Evolutionary conservation across 2,888 invertebrate genomes (phyloP).

Genomic region (Girardia tigrina): DNA sequence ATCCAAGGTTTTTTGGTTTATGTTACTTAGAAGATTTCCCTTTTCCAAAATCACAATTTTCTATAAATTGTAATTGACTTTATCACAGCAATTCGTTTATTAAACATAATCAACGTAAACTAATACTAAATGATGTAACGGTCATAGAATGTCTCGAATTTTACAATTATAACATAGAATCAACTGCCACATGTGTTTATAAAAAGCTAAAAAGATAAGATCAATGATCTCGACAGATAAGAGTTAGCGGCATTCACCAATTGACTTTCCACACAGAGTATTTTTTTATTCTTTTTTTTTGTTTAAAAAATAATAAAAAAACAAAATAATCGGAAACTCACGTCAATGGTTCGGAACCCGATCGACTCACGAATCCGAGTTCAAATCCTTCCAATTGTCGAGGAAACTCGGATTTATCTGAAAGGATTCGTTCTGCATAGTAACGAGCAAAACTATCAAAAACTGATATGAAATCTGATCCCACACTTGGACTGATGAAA

Average conservation of each 20-base stretch:
- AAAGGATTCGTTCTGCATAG: background rate
- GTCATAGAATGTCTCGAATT: background rate
- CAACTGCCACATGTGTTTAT: conserved; percentile 13
- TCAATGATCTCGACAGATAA: background rate
- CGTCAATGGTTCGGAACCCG: background rate
- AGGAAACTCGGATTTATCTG: background rate
- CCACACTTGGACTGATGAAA: background rate
- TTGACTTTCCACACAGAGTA: too few species aligned
- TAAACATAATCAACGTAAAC: too few species aligned
- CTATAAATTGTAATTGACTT: too few species aligned
- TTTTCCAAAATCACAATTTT: too few species aligned
- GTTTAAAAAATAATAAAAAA: background rate
- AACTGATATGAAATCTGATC: background rate
- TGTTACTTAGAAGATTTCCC: too few species aligned
- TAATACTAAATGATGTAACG: too few species aligned
- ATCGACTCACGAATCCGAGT: background rate
- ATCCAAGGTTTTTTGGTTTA: too few species aligned
- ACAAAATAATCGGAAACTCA: background rate
- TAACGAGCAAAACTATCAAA: background rate
- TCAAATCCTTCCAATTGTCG: background rate
- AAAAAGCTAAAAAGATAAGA: background rate
- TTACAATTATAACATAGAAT: background rate
- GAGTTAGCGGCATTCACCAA: background rate
- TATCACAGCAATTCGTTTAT: too few species aligned
- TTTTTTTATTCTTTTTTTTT: too few species aligned